phyloP scores from a whole-genome alignment of 2,888 invertebrate species.

The Scaptomyza flava region DNA sequence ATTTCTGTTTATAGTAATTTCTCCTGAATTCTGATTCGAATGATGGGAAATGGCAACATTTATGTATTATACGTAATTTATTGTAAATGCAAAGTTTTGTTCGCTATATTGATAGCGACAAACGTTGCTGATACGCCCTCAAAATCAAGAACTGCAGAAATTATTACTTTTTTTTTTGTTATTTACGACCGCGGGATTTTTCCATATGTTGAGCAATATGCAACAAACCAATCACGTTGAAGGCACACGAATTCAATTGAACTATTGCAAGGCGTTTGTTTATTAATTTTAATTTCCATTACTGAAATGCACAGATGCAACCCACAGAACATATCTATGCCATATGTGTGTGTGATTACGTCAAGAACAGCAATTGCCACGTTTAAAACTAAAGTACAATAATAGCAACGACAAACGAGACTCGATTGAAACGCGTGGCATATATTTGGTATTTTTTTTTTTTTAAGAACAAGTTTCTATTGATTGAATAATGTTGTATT shows the following conservation, averaged over 20 bases:
- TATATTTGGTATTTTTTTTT: conserved; percentile 3
- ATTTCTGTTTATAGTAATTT: not conserved
- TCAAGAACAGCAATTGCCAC: conserved; percentile 9
- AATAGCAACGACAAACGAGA: not conserved
- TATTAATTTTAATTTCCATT: conserved; percentile 24
- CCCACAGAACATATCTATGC: conserved; percentile 6
- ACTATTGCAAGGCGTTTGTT: conserved; percentile 15
- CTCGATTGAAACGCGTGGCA: conserved; percentile 13
- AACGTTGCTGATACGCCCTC: conserved; percentile 1
- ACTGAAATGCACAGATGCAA: not conserved
- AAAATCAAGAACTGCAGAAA: not conserved
- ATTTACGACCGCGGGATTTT: conserved; percentile 5
- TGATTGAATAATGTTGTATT: conserved; percentile 12
- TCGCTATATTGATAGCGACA: not conserved
- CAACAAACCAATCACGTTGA: conserved; percentile 16
- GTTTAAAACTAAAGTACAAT: not conserved
- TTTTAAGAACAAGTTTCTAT: conserved; percentile 13
- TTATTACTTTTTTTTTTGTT: not conserved
- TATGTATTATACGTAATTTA: not conserved
- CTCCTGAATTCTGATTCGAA: not conserved
- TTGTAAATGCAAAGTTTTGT: not conserved
- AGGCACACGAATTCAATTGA: conserved; percentile 12
- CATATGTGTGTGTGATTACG: not conserved
- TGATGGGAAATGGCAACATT: not conserved
- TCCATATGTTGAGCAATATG: conserved; percentile 9